phyloP scores from a whole-genome alignment of 2,797 vertebrate species.

The Trichosurus vulpecula region DNA sequence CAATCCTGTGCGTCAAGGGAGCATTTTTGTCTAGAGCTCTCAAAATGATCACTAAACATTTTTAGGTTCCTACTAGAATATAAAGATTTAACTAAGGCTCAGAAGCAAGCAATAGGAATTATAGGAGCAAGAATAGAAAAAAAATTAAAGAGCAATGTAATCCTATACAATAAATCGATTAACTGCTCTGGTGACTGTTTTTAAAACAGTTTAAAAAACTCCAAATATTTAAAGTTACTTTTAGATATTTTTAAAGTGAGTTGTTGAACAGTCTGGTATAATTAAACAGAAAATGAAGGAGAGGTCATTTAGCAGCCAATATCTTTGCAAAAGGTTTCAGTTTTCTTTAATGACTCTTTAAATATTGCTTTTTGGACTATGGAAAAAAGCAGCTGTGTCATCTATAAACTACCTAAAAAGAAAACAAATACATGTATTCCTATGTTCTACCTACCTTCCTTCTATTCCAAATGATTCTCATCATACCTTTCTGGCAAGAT shows the following conservation, averaged over 20 bases:
- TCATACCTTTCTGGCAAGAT: not conserved
- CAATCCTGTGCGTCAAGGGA: slow-evolving; percentile 50
- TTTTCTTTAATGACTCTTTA: slow-evolving; percentile 10
- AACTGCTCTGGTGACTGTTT: slow-evolving; percentile 30
- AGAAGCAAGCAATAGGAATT: slow-evolving; percentile 13
- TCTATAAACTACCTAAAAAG: slow-evolving; percentile 17
- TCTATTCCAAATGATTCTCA: not conserved
- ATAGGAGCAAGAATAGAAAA: slow-evolving; percentile 43
- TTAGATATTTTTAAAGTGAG: not conserved
- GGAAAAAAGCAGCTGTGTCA: slow-evolving; percentile 33
- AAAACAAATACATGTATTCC: not conserved
- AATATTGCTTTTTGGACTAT: slow-evolving; percentile 6
- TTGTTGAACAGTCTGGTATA: slow-evolving; percentile 46
- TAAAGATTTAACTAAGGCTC: slow-evolving; percentile 42
- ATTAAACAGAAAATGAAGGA: slow-evolving; percentile 18
- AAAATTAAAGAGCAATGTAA: slow-evolving; percentile 50
- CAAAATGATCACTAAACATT: slow-evolving; percentile 54
- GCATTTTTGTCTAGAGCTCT: slow-evolving; percentile 50
- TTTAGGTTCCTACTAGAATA: slow-evolving; percentile 54
- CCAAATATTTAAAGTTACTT: not conserved
- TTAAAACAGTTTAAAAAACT: slow-evolving; percentile 36
- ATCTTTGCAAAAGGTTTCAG: not conserved
- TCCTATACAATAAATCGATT: slow-evolving; percentile 42
- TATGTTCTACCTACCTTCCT: not conserved
- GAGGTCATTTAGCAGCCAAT: not conserved